Evolutionary conservation across 2,888 invertebrate genomes (phyloP).

Genomic region (Coecobrya sp.): DNA sequence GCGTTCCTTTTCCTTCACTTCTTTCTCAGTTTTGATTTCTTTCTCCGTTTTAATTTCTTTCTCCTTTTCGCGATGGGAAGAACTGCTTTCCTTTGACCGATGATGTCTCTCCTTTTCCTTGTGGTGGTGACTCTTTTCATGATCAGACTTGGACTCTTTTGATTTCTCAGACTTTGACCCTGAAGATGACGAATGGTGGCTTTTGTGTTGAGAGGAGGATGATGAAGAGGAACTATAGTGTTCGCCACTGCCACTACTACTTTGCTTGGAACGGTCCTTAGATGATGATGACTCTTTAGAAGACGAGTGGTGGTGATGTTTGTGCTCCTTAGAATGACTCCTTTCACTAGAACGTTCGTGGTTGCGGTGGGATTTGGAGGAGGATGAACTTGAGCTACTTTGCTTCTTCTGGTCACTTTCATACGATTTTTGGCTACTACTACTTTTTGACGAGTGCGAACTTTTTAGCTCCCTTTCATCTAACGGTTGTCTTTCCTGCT

Average conservation of each 20-base stretch:
- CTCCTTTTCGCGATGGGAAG: constrained; percentile 53
- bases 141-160: constrained; percentile 69
- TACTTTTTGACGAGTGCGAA: constrained; percentile 18
- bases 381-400: constrained; percentile 54
- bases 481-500: constrained; percentile 15
- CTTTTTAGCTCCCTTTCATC: constrained; percentile 36
- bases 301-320: constrained; percentile 24
- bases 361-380: constrained; percentile 55
- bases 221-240: constrained; percentile 4
- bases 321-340: constrained; percentile 34
- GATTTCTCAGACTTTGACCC: constrained; percentile 56
- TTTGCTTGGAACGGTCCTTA: constrained; percentile 24
- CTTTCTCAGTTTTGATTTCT: constrained; percentile 65
- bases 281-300: constrained; percentile 24
- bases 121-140: constrained; percentile 50
- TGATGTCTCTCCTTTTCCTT: constrained; percentile 77
- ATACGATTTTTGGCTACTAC: not conserved
- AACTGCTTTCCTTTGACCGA: constrained; percentile 65
- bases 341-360: constrained; percentile 50
- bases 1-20: constrained; percentile 63
- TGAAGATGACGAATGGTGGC: constrained; percentile 57
- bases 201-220: constrained; percentile 54
- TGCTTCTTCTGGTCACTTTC: constrained; percentile 35
- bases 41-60: constrained; percentile 65
- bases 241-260: not conserved